Evolutionary conservation across 2,797 vertebrate genomes (phyloP).

Genomic region (Coendou prehensilis): DNA sequence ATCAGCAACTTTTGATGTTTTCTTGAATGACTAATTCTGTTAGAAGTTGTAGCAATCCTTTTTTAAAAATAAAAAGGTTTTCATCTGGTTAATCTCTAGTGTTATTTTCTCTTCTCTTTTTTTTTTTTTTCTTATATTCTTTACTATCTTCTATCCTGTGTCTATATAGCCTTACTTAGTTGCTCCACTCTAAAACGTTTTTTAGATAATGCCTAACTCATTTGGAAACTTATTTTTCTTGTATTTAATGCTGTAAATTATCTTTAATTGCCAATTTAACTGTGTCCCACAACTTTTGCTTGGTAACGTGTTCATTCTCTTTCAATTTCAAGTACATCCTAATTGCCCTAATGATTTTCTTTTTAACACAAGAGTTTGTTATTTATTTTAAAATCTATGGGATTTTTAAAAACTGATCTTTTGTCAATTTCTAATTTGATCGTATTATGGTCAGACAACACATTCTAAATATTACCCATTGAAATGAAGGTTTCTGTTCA

Average conservation of each 20-base stretch:
- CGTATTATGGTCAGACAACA: not conserved
- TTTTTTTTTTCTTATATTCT: not conserved
- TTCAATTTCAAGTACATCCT: constrained; percentile 11
- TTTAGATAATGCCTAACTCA: not conserved
- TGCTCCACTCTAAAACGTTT: constrained; percentile 9
- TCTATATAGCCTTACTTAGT: not conserved
- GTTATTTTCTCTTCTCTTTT: not conserved
- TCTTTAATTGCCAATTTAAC: not conserved
- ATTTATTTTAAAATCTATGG: constrained; percentile 21
- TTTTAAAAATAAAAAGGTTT: not conserved
- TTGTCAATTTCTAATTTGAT: not conserved
- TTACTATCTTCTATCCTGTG: not conserved
- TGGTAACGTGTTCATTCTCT: not conserved
- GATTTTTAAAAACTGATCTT: not conserved
- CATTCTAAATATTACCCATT: not conserved
- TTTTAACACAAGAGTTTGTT: not conserved
- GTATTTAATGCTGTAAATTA: not conserved
- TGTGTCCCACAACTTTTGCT: constrained; percentile 8
- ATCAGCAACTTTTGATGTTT: not conserved
- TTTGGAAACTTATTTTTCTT: constrained; percentile 2
- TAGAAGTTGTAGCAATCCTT: not conserved
- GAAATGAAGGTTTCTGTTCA: not conserved
- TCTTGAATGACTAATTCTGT: not conserved
- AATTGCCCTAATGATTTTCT: constrained; percentile 10
- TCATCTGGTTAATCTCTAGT: not conserved